Percentiles rank a stretch among this genome's conserved stretches.
Conservation (phyloP, 2,888 invertebrate species). For the Polylopha cassiicola region DNA sequence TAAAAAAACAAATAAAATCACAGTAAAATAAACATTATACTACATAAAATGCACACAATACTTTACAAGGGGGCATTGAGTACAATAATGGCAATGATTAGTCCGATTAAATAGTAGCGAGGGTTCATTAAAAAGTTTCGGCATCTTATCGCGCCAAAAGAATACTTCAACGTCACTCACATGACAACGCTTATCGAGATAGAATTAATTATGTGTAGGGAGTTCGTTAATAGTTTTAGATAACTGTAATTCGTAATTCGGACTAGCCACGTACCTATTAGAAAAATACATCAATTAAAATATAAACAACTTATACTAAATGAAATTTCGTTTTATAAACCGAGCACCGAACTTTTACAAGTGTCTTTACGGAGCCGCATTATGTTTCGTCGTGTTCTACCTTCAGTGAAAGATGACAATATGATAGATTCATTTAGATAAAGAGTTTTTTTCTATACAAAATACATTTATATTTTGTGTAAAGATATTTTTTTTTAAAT, state of each 20-base stretch:
- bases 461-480: too few relatives aligned
- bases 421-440: too few relatives aligned
- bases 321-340: constrained; percentile 30
- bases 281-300: constrained; percentile 38
- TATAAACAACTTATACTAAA: constrained; percentile 29
- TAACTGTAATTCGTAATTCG: constrained; percentile 34
- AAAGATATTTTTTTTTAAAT: too few relatives aligned
- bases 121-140: too few relatives aligned
- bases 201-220: constrained; percentile 4
- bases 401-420: too few relatives aligned
- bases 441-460: too few relatives aligned
- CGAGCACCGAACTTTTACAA: constrained; percentile 49
- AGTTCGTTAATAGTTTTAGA: constrained; percentile 5
- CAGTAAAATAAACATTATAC: constrained; percentile 62
- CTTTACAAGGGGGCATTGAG: constrained; percentile 45
- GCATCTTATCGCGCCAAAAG: too few relatives aligned
- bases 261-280: constrained; percentile 62
- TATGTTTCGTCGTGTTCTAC: too few relatives aligned
- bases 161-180: too few relatives aligned
- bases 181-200: too few relatives aligned
- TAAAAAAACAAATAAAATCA: constrained; percentile 60
- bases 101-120: constrained; percentile 42
- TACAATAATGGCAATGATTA: constrained; percentile 70
- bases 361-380: too few relatives aligned
- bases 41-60: constrained; percentile 37